These are phyloP conservation scores for Platycnemis pennipes DNA, from an alignment of 2,888 invertebrate species.

Conservation along the genomic window DNA sequence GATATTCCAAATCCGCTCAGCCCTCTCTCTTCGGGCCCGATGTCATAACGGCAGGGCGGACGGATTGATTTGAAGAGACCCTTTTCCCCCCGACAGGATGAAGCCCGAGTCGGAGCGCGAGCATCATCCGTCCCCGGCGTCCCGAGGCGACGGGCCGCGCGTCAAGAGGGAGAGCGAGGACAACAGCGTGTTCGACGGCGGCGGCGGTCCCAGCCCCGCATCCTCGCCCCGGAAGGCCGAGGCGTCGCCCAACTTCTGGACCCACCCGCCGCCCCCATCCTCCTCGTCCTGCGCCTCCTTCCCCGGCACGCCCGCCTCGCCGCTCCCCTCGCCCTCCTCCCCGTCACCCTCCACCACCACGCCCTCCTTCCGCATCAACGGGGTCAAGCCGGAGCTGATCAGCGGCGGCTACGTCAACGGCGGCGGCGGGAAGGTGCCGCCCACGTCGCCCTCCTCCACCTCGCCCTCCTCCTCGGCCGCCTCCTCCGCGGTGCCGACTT, in stretches of 20 bases:
- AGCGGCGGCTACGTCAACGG: constrained; percentile 80
- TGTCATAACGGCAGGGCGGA: too few relatives aligned
- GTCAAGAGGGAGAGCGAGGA: constrained; percentile 76
- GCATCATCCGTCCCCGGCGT: not conserved
- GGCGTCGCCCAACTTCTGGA: constrained; percentile 66
- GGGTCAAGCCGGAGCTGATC: constrained; percentile 91
- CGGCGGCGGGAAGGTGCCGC: constrained; percentile 76
- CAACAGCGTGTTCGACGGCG: constrained; percentile 76
- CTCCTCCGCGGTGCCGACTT: constrained; percentile 64
- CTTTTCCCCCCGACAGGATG: not conserved
- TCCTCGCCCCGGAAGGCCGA: constrained; percentile 63
- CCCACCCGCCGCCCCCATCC: constrained; percentile 48
- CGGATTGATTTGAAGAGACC: not conserved
- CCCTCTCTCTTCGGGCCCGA: too few relatives aligned
- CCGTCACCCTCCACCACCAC: constrained; percentile 69
- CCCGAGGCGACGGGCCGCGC: constrained; percentile 45
- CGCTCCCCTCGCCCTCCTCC: constrained; percentile 73
- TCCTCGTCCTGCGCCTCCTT: constrained; percentile 71
- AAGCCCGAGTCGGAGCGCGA: constrained; percentile 20
- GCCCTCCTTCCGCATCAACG: constrained; percentile 83
- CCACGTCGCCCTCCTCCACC: constrained; percentile 73
- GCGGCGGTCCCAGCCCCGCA: constrained; percentile 66
- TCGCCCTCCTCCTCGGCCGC: constrained; percentile 68
- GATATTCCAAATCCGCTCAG: too few relatives aligned
- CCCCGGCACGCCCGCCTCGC: constrained; percentile 71